Evolutionary conservation across 2,888 invertebrate species (phyloP), one percentile per base, ranked within the genome.

Genomic region (Syrphus vitripennis): DNA sequence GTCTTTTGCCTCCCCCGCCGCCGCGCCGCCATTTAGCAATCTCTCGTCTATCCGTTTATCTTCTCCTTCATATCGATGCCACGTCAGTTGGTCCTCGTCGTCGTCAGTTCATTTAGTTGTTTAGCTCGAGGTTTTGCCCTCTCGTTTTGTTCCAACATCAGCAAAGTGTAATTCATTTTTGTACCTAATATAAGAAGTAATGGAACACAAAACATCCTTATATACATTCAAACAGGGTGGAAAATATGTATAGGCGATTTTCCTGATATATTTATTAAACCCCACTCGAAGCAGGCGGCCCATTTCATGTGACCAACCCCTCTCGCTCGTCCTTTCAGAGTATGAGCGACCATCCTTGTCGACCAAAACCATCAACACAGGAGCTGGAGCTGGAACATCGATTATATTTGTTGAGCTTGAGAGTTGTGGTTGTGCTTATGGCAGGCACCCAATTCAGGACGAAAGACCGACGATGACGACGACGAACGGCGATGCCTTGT

Each of bases 381-480:
- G 10, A 75, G 29, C n/a, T n/a, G n/a, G n/a, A n/a, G n/a, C n/a
- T n/a, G n/a, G n/a, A n/a, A n/a, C 75, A 80, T 80, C 80, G 79
- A 80, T 79, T 83, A 83, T 83, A 42, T 71, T 65, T 65, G 65
- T 57, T 55, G 50, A 45, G 59, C 34, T 69, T 50, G 70, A 59
- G 57, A 65, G 37, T 82, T 57, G 69, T 37, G 61, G 63, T 61
- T 67, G 48, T 67, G 48, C 67, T 67, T 67, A 67, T 67, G 67
- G 34, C 67, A 19, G 67, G 48, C 16, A 63, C 31, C 69, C 16
- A 37, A 34, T 72, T 67, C 48, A 57, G 31, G 19, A 14, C 24
- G 14, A 50, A 14, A 7, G 9, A 34, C 34, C 16, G 21, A 48
- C 48, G 21, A 24, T 21, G 19, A 19, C 7, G 19, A 48, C 12